Percentiles rank a stretch among this genome's conserved stretches.
phyloP scores from a whole-genome alignment of 2,888 invertebrate genomes.

The Taphrorychus bicolor region DNA sequence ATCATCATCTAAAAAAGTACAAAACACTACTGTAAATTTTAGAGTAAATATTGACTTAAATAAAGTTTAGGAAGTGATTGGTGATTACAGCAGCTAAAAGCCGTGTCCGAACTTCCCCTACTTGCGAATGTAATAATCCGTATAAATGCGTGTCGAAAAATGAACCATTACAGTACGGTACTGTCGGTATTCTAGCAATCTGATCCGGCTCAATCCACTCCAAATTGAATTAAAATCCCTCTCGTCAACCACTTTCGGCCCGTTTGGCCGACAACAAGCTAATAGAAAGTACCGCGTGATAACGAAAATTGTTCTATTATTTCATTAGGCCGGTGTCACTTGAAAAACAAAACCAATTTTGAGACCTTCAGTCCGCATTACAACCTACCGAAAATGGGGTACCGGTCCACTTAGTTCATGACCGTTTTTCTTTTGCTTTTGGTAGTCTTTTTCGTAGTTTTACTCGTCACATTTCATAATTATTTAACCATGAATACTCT shows the following conservation, averaged over 20 bases:
- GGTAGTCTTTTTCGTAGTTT: slow-evolving; percentile 19
- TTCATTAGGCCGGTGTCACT: not conserved
- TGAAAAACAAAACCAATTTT: not conserved
- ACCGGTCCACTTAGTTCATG: not conserved
- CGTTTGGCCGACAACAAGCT: too few species aligned
- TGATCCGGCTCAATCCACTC: slow-evolving; percentile 6
- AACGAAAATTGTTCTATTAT: slow-evolving; percentile 3
- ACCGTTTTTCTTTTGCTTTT: slow-evolving; percentile 1
- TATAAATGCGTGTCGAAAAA: slow-evolving; percentile 24
- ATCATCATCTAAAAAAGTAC: too few species aligned
- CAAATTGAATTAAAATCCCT: slow-evolving; percentile 26
- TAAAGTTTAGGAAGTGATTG: too few species aligned
- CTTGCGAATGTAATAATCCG: slow-evolving; percentile 3
- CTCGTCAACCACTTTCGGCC: slow-evolving; percentile 10
- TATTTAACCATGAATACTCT: slow-evolving; percentile 26
- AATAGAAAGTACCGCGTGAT: not conserved
- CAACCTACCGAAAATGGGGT: slow-evolving; percentile 14
- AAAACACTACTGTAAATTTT: too few species aligned
- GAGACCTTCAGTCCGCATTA: not conserved
- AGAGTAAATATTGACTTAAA: too few species aligned
- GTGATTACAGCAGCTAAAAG: too few species aligned
- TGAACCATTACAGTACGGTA: slow-evolving; percentile 16
- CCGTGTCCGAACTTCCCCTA: slow-evolving; percentile 19
- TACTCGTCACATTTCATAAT: slow-evolving; percentile 2
- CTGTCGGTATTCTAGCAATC: slow-evolving; percentile 3